Conservation (phyloP, 2,797 vertebrate species). For the Notolabrus celidotus region DNA sequence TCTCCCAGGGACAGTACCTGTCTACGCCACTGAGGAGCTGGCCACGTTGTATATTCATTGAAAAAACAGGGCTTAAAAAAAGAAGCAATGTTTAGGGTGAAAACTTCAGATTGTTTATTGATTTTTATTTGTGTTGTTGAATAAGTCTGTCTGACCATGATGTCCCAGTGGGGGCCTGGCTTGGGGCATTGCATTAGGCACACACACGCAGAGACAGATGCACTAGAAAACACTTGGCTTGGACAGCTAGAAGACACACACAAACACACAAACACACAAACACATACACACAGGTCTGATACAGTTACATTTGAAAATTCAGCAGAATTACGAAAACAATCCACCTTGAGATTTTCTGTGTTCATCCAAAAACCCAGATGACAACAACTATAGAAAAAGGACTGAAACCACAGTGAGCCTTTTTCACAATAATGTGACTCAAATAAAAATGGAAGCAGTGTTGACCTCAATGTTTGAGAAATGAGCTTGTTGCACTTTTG, state of each 20-base stretch:
- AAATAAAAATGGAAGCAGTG: background rate
- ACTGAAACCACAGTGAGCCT: background rate
- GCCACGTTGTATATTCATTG: constrained; percentile 99
- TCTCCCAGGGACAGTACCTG: constrained; percentile 85
- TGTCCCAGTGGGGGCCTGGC: constrained; percentile 84
- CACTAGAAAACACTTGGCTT: constrained; percentile 44
- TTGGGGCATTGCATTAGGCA: constrained; percentile 66
- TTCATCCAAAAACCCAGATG: constrained; percentile 5
- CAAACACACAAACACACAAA: constrained; percentile 18
- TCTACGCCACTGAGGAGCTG: constrained; percentile 90
- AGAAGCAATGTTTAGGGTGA: constrained; percentile 89
- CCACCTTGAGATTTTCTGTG: constrained; percentile 28
- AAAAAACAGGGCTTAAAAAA: constrained; percentile 89
- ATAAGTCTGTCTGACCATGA: constrained; percentile 92
- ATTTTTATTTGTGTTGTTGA: constrained; percentile 99
- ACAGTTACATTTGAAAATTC: constrained; percentile 9
- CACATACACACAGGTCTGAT: constrained; percentile 21
- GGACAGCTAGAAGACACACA: constrained; percentile 33
- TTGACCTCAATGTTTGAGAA: constrained; percentile 28
- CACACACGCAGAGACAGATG: constrained; percentile 64
- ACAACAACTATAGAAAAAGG: no score
- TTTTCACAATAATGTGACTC: constrained; percentile 6
- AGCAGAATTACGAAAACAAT: constrained; percentile 4
- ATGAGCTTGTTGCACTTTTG: background rate
- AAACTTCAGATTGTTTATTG: constrained; percentile 99